Base-by-base conservation (phyloP, 2,888 invertebrate genomes). In the Drosophila koepferae region DNA sequence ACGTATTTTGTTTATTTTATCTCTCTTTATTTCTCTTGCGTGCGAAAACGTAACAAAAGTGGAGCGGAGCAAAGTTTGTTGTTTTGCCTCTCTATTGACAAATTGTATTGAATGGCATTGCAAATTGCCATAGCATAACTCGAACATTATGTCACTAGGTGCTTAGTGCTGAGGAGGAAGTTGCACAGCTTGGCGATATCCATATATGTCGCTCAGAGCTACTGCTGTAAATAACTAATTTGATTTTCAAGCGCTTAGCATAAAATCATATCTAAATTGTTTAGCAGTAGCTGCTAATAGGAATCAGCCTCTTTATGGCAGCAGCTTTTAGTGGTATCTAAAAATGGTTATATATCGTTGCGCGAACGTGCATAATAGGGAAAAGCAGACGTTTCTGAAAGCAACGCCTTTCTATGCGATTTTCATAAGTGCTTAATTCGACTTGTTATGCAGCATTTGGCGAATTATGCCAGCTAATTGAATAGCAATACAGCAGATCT, bases 11-110 rank as follows among this genome's bases (percentile, higher is more conserved):
- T 40, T 61, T 36, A 44, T 49, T 49, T 46, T 18, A 53, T 67
- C 58, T 67, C 49, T 68, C 28, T 49, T 54, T 61, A 49, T 18
- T 58, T 67, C 46, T 66, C 60, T 69, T 71, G 75, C 82, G 87
- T 84, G 89, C 76, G 74, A 81, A 86, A 77, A 64, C n/a, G 48
- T 51, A 53, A 16, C 23, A 46, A 46, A 46, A 46, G 72, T 48
- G 48, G 48, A 48, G 49, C 82, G 87, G 74, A 89, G 77, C 90
- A 70, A 40, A 64, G 55, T 84, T 89, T 88, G 77, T 64, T 89
- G 64, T 68, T 56, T 43, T 44, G 55, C 49, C 20, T 38, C 31
- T 53, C 67, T 51, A 77, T 81, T 77, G 81, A 80, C 81, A 80
- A 80, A 77, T 61, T 63, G 80, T 77, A 77, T 77, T 77, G 77